Base-by-base conservation (phyloP, 2,888 invertebrate genomes). In the Leucophenga montana region DNA sequence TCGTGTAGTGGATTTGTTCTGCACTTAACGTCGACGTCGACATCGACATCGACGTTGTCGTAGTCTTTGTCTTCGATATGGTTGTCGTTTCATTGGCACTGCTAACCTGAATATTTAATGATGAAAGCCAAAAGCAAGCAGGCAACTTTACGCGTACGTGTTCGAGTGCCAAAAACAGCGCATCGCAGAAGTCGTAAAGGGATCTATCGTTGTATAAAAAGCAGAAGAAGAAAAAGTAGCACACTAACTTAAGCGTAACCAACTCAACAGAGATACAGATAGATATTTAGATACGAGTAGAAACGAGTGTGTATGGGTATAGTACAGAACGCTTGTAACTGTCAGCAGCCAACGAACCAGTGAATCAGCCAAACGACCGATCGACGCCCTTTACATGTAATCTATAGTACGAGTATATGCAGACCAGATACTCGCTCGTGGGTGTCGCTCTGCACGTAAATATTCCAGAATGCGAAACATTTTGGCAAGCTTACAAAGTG, bases 101-200 rank as follows among this genome's bases (percentile, higher is more conserved):
- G 78, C 73, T 83, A 85, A 85, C 85, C 85, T 85, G 85, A 82
- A 85, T 85, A 80, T 82, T 83, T 85, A 84, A 85, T 85, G 85
- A 85, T 78, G 62, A 48, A 77, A 75, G 75, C 70, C 69, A 77
- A 22, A 39, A 68, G 48, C 18, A 22, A 62, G 56, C 64, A 33
- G 31, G 13, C 39, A 39, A 44, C 48, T 13, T 54, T 16, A 54
- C 39, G n/a, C 64, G 79, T 76, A 83, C 82, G 85, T 83, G 84
- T 83, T 79, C 70, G 79, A 83, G 83, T 84, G 84, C 82, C 83
- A 84, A 78, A 74, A 64, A 64, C 22, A 14, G 48, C 20, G 11
- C 22, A 18, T 2, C 16, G 22, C 27, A 50, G 4, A 56, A 56
- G 56, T 22, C 14, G 22, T 14, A 56, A 56, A 22, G 27, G 56